A percentile compares a stretch with the other conserved stretches of the same genome.
phyloP scores from a whole-genome alignment of 2,797 vertebrate species.

The Sphenopsis melanotis region DNA sequence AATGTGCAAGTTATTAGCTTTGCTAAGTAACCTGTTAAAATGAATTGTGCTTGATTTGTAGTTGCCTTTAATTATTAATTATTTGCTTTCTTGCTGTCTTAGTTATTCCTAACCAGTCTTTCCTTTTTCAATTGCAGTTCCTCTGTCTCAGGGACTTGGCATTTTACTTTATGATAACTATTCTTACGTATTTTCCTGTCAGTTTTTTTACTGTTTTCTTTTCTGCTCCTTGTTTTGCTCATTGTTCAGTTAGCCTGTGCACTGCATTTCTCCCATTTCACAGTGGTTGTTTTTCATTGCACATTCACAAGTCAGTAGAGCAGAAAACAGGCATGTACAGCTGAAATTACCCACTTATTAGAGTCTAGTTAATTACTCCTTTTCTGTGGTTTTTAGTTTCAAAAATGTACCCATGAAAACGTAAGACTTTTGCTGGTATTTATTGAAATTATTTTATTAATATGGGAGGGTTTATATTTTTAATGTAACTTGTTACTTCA shows the following conservation, averaged over 20 bases:
- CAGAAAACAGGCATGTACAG: background rate
- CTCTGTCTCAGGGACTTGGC: conserved; percentile 95
- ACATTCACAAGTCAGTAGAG: background rate
- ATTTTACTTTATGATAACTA: conserved; percentile 99
- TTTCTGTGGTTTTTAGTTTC: conserved; percentile 86
- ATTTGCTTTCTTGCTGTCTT: background rate
- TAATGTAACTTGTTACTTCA: background rate
- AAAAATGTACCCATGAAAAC: conserved; percentile 88
- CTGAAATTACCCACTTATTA: background rate
- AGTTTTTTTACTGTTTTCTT: conserved; percentile 27
- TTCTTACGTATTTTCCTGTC: conserved; percentile 84
- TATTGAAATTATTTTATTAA: conserved; percentile 27
- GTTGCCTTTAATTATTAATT: background rate
- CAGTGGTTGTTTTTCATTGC: background rate
- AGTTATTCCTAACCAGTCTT: conserved; percentile 59
- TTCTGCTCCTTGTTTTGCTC: background rate
- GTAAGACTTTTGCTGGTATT: conserved; percentile 79
- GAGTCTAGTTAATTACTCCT: conserved; percentile 52
- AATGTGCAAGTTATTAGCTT: background rate
- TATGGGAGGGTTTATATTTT: conserved; percentile 41
- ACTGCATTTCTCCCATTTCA: conserved; percentile 7
- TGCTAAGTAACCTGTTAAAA: background rate
- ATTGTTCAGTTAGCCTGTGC: background rate
- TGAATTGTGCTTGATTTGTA: conserved; percentile 1
- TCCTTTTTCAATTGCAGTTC: conserved; percentile 82